Conservation (phyloP, 2,797 vertebrate genomes). For the Sparidentex hasta region DNA sequence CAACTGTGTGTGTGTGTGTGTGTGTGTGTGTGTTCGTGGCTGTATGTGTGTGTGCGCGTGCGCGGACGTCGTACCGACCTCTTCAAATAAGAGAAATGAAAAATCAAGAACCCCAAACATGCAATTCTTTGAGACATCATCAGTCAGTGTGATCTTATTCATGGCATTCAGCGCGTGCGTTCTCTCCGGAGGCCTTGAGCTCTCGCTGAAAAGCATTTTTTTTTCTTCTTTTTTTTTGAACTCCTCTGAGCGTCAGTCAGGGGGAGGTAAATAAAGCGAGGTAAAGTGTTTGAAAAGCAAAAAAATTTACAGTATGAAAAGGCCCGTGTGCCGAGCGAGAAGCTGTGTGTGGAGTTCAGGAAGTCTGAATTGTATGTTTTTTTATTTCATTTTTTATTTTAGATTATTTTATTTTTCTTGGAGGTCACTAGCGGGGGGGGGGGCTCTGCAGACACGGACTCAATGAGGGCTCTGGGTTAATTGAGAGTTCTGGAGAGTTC, state of each 20-base stretch:
- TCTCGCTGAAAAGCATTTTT: constrained; percentile 23
- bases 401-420: neutral
- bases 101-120: constrained; percentile 3
- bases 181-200: constrained; percentile 16
- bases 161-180: neutral
- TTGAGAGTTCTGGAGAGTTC: neutral
- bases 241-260: neutral
- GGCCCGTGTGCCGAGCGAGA: neutral
- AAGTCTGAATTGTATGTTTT: neutral
- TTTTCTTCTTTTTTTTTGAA: constrained; percentile 22
- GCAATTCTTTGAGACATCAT: constrained; percentile 24
- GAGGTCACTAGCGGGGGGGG: neutral
- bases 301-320: neutral
- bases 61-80: constrained; percentile 5
- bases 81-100: neutral
- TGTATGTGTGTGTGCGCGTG: constrained; percentile 20
- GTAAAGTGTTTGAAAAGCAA: neutral
- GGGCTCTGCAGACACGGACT: neutral
- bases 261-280: neutral
- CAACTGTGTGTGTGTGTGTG: constrained; percentile 13
- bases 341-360: neutral
- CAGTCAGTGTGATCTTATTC: constrained; percentile 4
- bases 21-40: constrained; percentile 16
- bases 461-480: neutral
- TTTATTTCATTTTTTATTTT: too few relatives aligned